These are phyloP conservation scores for Chamaea fasciata DNA, from an alignment of 2,113 vertebrate species.

Conservation along the genomic window DNA sequence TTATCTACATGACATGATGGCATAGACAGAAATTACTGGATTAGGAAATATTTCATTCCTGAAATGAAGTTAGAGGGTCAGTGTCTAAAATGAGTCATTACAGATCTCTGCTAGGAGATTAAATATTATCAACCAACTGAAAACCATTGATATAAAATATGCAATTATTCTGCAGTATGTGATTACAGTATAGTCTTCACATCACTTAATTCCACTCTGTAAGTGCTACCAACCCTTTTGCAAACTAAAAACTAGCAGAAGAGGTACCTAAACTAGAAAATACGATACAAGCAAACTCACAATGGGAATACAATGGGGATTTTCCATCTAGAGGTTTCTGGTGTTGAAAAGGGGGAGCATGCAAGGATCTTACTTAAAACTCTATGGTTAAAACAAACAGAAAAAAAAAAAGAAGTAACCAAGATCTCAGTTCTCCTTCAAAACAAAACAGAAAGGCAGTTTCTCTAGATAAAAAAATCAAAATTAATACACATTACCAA, in stretches of 20 bases:
- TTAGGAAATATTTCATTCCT: conserved; percentile 54
- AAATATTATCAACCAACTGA: conserved; percentile 45
- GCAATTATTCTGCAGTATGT: conserved; percentile 29
- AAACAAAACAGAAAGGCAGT: neutral
- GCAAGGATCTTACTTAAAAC: neutral
- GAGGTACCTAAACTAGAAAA: neutral
- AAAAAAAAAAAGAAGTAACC: neutral
- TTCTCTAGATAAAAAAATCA: neutral
- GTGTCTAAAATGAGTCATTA: conserved; percentile 50
- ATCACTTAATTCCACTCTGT: neutral
- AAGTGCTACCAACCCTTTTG: neutral
- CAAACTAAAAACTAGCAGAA: neutral
- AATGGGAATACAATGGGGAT: neutral
- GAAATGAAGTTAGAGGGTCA: conserved; percentile 60
- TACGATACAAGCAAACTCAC: neutral
- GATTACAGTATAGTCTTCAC: conserved; percentile 9
- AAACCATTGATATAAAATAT: conserved; percentile 28
- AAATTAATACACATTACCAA: neutral
- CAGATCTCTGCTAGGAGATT: conserved; percentile 45
- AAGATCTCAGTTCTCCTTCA: neutral
- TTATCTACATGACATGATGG: conserved; percentile 29
- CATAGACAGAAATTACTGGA: conserved; percentile 42
- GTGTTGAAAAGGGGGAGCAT: neutral
- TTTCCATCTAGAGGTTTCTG: neutral
- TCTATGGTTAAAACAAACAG: neutral